These are phyloP conservation scores for Dasysyrphus albostriatus DNA, from an alignment of 2,888 invertebrate genomes.

Conservation along the genomic window DNA sequence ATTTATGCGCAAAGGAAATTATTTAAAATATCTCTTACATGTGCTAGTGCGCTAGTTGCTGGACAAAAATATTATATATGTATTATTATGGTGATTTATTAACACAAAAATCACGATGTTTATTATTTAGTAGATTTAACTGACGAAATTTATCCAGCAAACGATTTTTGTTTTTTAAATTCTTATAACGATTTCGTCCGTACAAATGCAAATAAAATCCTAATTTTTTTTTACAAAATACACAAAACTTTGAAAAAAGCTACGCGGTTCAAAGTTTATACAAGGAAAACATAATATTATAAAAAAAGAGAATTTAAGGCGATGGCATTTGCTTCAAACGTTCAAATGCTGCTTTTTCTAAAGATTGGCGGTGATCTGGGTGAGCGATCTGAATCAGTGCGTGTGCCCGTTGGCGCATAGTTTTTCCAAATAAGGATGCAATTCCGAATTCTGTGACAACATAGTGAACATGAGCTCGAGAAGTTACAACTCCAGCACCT, in stretches of 20 bases:
- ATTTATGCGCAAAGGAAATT: neutral
- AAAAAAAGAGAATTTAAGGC: constrained; percentile 57
- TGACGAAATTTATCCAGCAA: constrained; percentile 32
- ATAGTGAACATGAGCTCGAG: constrained; percentile 96
- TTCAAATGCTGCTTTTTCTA: constrained; percentile 95
- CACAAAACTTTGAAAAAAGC: constrained; percentile 15
- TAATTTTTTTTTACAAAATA: constrained; percentile 38
- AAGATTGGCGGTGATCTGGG: constrained; percentile 91
- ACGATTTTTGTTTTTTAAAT: constrained; percentile 4
- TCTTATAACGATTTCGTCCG: constrained; percentile 37
- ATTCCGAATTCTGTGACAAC: constrained; percentile 97
- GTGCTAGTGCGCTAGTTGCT: constrained; percentile 3
- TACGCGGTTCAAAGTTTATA: constrained; percentile 16
- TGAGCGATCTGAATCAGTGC: constrained; percentile 95
- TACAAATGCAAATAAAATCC: constrained; percentile 69
- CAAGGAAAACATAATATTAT: neutral
- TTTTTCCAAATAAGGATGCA: constrained; percentile 95
- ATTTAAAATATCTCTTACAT: constrained; percentile 9
- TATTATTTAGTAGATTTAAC: neutral
- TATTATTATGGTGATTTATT: neutral
- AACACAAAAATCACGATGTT: neutral
- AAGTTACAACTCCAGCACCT: constrained; percentile 97
- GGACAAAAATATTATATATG: constrained; percentile 7
- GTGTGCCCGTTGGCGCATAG: constrained; percentile 94
- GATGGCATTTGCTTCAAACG: constrained; percentile 91